phyloP scores from a whole-genome alignment of 2,888 invertebrate genomes.

The Melinopterus prodromus region DNA sequence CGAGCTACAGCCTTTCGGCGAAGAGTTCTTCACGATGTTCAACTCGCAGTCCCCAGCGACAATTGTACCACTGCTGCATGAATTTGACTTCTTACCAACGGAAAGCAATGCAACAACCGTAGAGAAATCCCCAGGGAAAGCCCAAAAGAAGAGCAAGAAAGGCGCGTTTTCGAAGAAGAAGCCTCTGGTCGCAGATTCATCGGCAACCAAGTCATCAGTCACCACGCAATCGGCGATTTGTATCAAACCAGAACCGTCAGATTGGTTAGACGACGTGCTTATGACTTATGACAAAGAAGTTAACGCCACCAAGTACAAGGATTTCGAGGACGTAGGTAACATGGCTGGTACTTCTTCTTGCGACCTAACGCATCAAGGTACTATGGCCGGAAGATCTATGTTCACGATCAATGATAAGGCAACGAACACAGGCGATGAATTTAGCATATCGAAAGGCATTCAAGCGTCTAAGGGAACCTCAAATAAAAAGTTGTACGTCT shows the following conservation, averaged over 20 bases:
- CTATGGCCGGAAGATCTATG: constrained; percentile 10
- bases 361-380: background rate
- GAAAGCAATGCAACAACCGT: background rate
- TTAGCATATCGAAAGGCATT: background rate
- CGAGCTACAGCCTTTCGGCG: background rate
- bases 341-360: constrained; percentile 9
- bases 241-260: background rate
- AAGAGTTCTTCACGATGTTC: background rate
- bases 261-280: background rate
- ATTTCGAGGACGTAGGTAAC: background rate
- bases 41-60: background rate
- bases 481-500: constrained; percentile 7
- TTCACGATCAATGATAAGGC: background rate
- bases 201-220: background rate
- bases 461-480: background rate
- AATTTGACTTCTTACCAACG: background rate
- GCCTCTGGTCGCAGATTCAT: background rate
- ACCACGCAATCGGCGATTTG: constrained; percentile 8
- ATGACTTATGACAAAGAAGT: background rate
- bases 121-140: background rate
- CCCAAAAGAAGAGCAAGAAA: background rate
- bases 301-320: background rate
- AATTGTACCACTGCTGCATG: background rate
- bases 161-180: background rate
- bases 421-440: background rate